Evolutionary conservation across 2,113 vertebrate genomes (phyloP).

Genomic region (Leiothrix lutea): DNA sequence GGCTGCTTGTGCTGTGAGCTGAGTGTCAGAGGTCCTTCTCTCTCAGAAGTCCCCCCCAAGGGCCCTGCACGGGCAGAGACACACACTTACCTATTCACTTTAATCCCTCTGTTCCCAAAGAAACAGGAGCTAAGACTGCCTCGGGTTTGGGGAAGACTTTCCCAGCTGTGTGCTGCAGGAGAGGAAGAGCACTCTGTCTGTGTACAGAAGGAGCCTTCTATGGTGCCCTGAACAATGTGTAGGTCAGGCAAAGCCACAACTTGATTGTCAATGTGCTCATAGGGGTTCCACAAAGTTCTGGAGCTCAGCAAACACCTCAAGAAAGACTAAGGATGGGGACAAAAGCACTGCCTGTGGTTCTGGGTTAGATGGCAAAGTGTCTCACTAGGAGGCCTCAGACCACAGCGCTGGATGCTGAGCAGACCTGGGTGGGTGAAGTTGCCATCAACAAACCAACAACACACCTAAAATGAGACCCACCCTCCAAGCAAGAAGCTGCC

Average conservation of each 20-base stretch:
- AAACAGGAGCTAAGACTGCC: background rate
- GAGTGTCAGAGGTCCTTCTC: background rate
- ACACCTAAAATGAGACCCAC: background rate
- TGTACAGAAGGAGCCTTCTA: background rate
- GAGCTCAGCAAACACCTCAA: background rate
- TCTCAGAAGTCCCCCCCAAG: background rate
- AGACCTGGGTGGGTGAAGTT: background rate
- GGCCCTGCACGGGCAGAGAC: background rate
- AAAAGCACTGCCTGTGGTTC: background rate
- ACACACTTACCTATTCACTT: background rate
- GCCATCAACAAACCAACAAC: background rate
- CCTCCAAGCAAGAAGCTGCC: accelerated
- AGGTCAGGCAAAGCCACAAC: background rate
- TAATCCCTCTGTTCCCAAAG: background rate
- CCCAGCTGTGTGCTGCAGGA: background rate
- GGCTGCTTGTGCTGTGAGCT: background rate
- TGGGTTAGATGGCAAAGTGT: background rate
- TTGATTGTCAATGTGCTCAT: background rate
- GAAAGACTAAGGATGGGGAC: background rate
- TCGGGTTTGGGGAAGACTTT: background rate
- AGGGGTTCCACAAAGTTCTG: background rate
- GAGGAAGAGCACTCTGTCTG: background rate
- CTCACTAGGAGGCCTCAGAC: background rate
- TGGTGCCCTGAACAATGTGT: background rate
- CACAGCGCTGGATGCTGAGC: background rate